Evolutionary conservation across 2,113 vertebrate genomes (phyloP), one percentile per base, ranked within the genome.

Genomic region (Megaleporinus macrocephalus): DNA sequence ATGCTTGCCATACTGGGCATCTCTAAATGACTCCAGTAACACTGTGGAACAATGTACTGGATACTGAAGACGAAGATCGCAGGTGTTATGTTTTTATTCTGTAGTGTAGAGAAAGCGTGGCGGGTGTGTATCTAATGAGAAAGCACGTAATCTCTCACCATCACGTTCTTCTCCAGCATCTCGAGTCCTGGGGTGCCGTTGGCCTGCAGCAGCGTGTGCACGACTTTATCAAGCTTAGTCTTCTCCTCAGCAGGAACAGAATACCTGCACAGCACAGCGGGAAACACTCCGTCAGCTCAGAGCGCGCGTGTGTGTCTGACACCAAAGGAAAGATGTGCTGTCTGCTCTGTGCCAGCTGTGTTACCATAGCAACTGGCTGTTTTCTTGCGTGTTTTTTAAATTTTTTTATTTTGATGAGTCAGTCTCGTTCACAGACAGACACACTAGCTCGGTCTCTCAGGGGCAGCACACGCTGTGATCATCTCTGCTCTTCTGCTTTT

Each of bases 221-320:
- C 98, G 94, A 99, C 97, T 84, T 96, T 97, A 93, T 98, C 98
- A 91, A 99, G 95, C 95, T 98, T 99, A 83, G 93, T 94, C 92
- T 98, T 97, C 94, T 99, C 97, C 89, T 97, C 97, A 97, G 97
- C 97, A 97, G 98, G 98, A 96, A 99, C 94, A 94, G 96, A 98
- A 97, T 99, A 99, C 97, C 97, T 99, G 86, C 13, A 5, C 26
- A 20, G 57, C n/a, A 47, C 73, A 5, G 29, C 9, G n/a, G 51
- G 13, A 20, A 71, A 26, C 53, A 41, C 61, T 14, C 15, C 3
- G 62, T 82, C 33, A 82, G 73, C 57, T 51, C 5, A 11, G 10
- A 29, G 55, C 24, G 1, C 24, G 1, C 6, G 11, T 57, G 57
- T 81, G 69, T 70, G 14, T 29, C 16, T 61, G 71, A 55, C 61